These are phyloP conservation scores for Acanthopagrus latus DNA, from an alignment of 2,797 vertebrate genomes.

Conservation along the genomic window DNA sequence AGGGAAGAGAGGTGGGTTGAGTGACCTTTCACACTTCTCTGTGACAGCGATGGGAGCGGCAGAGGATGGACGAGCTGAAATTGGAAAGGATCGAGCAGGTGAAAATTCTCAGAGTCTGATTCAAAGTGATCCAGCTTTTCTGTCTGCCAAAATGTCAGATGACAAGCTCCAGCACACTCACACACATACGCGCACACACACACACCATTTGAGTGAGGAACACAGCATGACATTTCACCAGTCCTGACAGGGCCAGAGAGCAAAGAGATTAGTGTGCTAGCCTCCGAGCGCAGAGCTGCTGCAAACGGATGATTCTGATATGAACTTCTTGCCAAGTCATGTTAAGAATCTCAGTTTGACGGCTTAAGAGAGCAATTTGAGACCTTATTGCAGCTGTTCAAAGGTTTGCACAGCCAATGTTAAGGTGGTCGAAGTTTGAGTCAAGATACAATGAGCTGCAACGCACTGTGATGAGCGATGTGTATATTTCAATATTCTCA, in stretches of 20 bases:
- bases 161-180: constrained; percentile 27
- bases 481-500: not conserved
- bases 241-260: constrained; percentile 40
- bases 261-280: constrained; percentile 41
- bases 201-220: constrained; percentile 3
- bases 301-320: constrained; percentile 60
- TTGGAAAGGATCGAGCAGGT: constrained; percentile 40
- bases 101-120: constrained; percentile 49
- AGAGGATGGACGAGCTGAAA: constrained; percentile 21
- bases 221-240: constrained; percentile 58
- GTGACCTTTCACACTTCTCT: constrained; percentile 41
- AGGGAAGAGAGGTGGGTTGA: constrained; percentile 3
- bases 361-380: constrained; percentile 41
- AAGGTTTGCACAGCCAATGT: constrained; percentile 27
- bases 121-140: constrained; percentile 56
- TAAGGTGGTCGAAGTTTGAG: not conserved
- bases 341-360: constrained; percentile 50
- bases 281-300: constrained; percentile 22
- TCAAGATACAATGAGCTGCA: not conserved
- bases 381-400: constrained; percentile 34
- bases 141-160: constrained; percentile 63
- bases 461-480: not conserved
- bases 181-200: constrained; percentile 12
- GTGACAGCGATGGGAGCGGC: constrained; percentile 44
- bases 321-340: constrained; percentile 45